phyloP scores from a whole-genome alignment of 2,113 vertebrate genomes.

The Sorex araneus region DNA sequence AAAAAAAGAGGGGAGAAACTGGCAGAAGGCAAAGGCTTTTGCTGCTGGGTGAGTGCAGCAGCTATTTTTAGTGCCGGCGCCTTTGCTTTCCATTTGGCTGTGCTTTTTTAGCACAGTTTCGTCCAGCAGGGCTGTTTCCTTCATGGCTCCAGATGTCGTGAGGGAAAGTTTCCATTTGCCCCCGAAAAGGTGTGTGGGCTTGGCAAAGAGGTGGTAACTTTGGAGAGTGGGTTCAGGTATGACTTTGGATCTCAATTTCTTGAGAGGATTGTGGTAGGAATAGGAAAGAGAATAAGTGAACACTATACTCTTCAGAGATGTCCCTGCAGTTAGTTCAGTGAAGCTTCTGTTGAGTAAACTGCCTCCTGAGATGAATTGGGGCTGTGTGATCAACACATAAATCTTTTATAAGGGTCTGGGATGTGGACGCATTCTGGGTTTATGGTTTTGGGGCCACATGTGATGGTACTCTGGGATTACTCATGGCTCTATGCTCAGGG shows the following conservation, averaged over 20 bases:
- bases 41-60: conserved; percentile 81
- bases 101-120: conserved; percentile 81
- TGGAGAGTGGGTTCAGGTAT: conserved; percentile 30
- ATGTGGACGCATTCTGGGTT: conserved; percentile 26
- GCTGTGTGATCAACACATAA: not conserved
- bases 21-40: conserved; percentile 82
- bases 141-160: conserved; percentile 80
- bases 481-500: too few species aligned
- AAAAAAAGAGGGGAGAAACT: conserved; percentile 62
- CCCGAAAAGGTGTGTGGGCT: conserved; percentile 41
- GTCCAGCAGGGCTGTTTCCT: conserved; percentile 81
- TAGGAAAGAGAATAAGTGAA: conserved; percentile 61
- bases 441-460: not conserved
- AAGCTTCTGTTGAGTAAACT: conserved; percentile 52
- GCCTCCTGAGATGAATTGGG: not conserved
- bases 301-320: conserved; percentile 23
- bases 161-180: conserved; percentile 67
- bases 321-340: conserved; percentile 12
- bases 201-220: conserved; percentile 3
- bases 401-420: conserved; percentile 18
- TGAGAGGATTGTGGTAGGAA: conserved; percentile 22
- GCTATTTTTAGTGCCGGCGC: conserved; percentile 82
- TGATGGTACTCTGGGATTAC: too few species aligned
- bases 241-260: conserved; percentile 37
- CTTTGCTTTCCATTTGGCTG: conserved; percentile 82